Percentiles rank a stretch among this genome's conserved stretches.
These are phyloP conservation scores for Selenia dentaria DNA, from an alignment of 2,888 invertebrate species.

Conservation along the genomic window DNA sequence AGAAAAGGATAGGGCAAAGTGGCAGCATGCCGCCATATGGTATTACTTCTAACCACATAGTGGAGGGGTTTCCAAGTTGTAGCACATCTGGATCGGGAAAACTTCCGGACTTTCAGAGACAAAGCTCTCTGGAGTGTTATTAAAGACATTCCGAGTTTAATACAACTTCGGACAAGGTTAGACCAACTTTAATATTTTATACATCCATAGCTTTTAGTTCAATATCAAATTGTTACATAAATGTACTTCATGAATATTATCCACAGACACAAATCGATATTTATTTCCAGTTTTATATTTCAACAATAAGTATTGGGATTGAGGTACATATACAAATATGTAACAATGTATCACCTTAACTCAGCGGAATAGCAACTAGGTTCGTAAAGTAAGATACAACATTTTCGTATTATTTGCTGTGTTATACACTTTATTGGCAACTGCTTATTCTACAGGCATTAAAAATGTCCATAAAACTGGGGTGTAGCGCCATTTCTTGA, in stretches of 20 bases:
- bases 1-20: conserved; percentile 23
- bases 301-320: too few species aligned
- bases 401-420: background rate
- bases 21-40: conserved; percentile 41
- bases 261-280: too few species aligned
- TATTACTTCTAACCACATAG: conserved; percentile 40
- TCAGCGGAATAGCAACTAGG: too few species aligned
- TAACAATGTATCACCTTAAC: too few species aligned
- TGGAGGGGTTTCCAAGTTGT: conserved; percentile 30
- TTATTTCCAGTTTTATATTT: too few species aligned
- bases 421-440: conserved; percentile 19
- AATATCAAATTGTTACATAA: conserved; percentile 1
- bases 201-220: conserved; percentile 7
- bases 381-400: too few species aligned
- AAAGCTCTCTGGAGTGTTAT: conserved; percentile 34
- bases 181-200: conserved; percentile 14
- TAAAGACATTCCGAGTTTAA: conserved; percentile 25
- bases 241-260: too few species aligned
- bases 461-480: conserved; percentile 45
- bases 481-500: conserved; percentile 37
- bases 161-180: conserved; percentile 18
- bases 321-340: too few species aligned
- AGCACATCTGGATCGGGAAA: conserved; percentile 46
- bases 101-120: conserved; percentile 42
- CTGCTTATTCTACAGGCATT: conserved; percentile 33